These are phyloP conservation scores for Andrena cerasifolii DNA, from an alignment of 1,140 invertebrate species.

Conservation along the genomic window DNA sequence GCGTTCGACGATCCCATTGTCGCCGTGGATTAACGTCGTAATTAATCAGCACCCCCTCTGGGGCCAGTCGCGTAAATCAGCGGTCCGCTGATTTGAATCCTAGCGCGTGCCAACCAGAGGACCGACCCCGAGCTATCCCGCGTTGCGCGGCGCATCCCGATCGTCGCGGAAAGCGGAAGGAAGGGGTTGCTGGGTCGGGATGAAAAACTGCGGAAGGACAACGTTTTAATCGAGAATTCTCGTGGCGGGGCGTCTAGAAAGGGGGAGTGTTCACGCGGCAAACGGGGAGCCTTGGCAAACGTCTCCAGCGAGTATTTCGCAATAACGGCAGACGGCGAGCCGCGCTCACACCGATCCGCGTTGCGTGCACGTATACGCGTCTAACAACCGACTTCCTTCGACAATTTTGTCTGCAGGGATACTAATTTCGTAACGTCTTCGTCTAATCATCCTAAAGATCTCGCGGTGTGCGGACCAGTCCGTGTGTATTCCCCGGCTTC, in stretches of 20 bases:
- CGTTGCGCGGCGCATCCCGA: too few relatives aligned
- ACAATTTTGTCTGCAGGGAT: conserved; percentile 64
- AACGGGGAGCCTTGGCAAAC: conserved; percentile 12
- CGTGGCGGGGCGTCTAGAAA: not conserved
- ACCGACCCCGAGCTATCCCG: too few relatives aligned
- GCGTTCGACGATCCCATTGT: too few relatives aligned
- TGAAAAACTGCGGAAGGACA: not conserved
- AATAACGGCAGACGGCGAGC: conserved; percentile 36
- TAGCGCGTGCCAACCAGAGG: too few relatives aligned
- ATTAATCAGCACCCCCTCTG: too few relatives aligned
- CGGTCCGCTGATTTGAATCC: too few relatives aligned
- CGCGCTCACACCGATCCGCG: conserved; percentile 1
- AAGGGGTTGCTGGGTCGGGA: too few relatives aligned
- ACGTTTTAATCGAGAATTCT: conserved; percentile 27
- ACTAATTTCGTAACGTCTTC: conserved; percentile 78
- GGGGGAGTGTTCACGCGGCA: not conserved
- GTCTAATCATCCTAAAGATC: conserved; percentile 79
- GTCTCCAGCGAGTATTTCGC: conserved; percentile 52
- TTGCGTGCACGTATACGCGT: conserved; percentile 24
- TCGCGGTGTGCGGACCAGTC: conserved; percentile 63
- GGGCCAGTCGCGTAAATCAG: too few relatives aligned
- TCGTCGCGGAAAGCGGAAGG: too few relatives aligned
- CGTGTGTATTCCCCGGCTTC: conserved; percentile 64
- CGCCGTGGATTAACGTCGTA: too few relatives aligned
- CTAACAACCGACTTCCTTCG: conserved; percentile 57